Base-by-base conservation (phyloP, 2,113 vertebrate genomes). In the Ptyas mucosa region DNA sequence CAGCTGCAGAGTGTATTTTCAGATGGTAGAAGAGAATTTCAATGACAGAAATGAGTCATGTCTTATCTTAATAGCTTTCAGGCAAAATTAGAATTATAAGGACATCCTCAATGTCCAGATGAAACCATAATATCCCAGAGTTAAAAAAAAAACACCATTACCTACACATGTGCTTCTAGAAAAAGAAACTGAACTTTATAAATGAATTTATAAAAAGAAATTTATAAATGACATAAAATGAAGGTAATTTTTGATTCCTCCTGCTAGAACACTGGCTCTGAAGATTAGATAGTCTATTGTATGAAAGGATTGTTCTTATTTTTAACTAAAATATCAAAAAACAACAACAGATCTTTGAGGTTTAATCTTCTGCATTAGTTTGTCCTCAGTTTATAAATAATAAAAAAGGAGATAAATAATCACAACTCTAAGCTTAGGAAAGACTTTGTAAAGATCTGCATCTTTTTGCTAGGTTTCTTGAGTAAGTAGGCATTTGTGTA, bases 211-310 rank as follows among this genome's bases (percentile, higher is more conserved):
- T n/a, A n/a, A n/a, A 52, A 29, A 57, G 88, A 85, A 26, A 55
- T 90, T 53, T 49, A 39, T 55, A 90, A 10, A 64, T 52, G 2
- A 81, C 52, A 58, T 75, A 18, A 49, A 86, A 51, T 53, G 87
- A 1, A 43, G 89, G 51, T n/a, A 92, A 21, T 46, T 86, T 20
- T 43, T 58, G 91, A 10, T 89, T 49, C 20, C 21, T 94, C 94
- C 53, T 91, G 6, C 81, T 92, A 52, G 88, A 81, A 95, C 91
- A 91, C 20, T 94, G 93, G 15, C 87, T 55, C 34, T 55, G 89
- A 57, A 51, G 43, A 90, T 1, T 58, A 89, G 89, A 64, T 93
- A 0, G 0, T 88, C 87, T 61, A 1, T 55, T 51, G 57, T 55
- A 34, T 88, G 24, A 87, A 94, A 89, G 24, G n/a, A 92, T 91